These are phyloP conservation scores for Pomacea canaliculata DNA, from an alignment of 2,888 invertebrate genomes.

Conservation along the genomic window DNA sequence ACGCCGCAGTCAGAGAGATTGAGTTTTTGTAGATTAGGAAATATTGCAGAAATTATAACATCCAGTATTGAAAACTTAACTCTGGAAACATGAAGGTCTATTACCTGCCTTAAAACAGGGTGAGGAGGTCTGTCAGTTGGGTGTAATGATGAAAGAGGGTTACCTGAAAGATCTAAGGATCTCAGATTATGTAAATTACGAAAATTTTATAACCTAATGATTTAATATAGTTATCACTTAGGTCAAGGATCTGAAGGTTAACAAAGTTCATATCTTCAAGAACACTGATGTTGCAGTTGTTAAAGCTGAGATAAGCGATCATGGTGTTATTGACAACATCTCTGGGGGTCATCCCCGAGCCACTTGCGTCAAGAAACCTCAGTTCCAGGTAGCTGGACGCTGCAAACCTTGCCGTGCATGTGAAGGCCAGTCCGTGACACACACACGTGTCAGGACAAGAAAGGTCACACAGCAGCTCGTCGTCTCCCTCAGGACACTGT, in stretches of 20 bases:
- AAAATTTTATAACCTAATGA: not conserved
- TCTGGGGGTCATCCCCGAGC: not conserved
- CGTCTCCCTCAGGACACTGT: conserved; percentile 21
- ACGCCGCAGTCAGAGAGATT: not conserved
- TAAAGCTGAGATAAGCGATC: conserved; percentile 2
- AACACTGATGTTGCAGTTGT: not conserved
- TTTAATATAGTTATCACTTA: not conserved
- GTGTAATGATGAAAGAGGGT: too few relatives aligned
- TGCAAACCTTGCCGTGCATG: not conserved
- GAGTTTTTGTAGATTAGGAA: too few relatives aligned
- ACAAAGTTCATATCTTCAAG: not conserved
- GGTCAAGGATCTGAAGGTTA: not conserved
- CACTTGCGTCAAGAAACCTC: not conserved
- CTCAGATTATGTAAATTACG: not conserved
- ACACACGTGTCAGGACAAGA: conserved; percentile 2
- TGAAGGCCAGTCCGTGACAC: not conserved
- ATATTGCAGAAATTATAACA: too few relatives aligned
- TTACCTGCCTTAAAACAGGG: too few relatives aligned
- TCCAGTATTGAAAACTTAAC: too few relatives aligned
- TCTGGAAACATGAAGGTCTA: too few relatives aligned
- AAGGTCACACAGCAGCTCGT: conserved; percentile 22
- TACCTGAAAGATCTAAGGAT: not conserved
- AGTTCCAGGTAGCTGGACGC: not conserved
- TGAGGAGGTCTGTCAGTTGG: too few relatives aligned
- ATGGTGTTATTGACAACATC: not conserved